These are phyloP conservation scores for Drosophila seguyi DNA, from an alignment of 1,140 invertebrate species.

Conservation along the genomic window DNA sequence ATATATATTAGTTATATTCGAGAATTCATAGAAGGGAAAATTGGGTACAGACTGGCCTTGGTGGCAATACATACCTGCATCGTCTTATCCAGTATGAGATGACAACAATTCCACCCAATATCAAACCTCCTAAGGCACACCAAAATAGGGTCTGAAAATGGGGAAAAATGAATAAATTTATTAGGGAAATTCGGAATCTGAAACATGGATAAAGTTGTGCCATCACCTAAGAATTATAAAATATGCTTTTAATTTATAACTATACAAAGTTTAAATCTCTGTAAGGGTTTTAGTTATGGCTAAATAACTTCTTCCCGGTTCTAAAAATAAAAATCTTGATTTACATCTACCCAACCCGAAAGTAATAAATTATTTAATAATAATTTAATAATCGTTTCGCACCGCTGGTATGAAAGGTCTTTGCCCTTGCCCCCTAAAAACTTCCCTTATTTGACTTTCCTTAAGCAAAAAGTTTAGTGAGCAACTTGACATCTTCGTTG, in stretches of 20 bases:
- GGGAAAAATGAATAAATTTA: background rate
- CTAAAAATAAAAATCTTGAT: background rate
- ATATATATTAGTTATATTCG: constrained; percentile 1
- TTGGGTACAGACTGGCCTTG: background rate
- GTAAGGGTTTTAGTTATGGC: background rate
- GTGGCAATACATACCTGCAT: constrained; percentile 80
- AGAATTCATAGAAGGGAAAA: constrained; percentile 4
- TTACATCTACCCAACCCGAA: background rate
- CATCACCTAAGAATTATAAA: background rate
- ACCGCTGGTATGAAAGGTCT: too few relatives aligned
- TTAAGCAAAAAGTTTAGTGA: constrained; percentile 26
- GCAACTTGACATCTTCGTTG: constrained; percentile 47
- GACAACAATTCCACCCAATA: constrained; percentile 83
- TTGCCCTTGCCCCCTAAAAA: background rate
- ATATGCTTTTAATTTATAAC: too few relatives aligned
- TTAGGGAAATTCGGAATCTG: background rate
- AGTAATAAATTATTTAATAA: constrained; percentile 32
- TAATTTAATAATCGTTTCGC: background rate
- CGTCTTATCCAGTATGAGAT: constrained; percentile 85
- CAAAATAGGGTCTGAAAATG: constrained; percentile 76
- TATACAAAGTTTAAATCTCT: background rate
- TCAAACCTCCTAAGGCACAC: constrained; percentile 84
- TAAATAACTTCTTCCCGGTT: background rate
- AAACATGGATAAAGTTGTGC: background rate
- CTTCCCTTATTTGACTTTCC: background rate